Evolutionary conservation across 2,888 invertebrate species (phyloP), one percentile per base, ranked within the genome.

Genomic region (Hirtodrosophila duncani): DNA sequence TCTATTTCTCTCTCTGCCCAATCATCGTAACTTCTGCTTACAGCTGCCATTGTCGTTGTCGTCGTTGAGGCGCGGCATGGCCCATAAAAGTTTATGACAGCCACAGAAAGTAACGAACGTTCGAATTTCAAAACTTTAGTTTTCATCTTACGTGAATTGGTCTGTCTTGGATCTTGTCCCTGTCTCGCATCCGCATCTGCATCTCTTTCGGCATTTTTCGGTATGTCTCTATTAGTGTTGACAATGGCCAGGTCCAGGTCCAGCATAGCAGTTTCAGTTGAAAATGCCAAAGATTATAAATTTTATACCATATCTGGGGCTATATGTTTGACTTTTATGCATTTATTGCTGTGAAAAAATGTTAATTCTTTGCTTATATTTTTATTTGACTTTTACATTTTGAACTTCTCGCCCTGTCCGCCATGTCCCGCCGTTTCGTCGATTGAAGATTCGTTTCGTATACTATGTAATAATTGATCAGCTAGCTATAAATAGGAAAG

Each of bases 291-390:
- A 77, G 70, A 74, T 74, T 69, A 78, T 74, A 74, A 77, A 74
- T 71, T 72, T 62, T 65, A 65, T 69, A 11, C 33, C 26, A 65
- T 53, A 68, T 78, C 51, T 38, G 31, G 58, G 44, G 27, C 31
- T 44, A 51, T 56, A 44, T 79, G 29, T 64, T 45, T 49, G 55
- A 67, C 30, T 71, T 77, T 82, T 80, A 78, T 78, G 69, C 56
- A 62, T 78, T 82, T 82, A 78, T 78, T 69, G 63, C 82, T 82
- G 78, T 78, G 81, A 82, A 78, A 75, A 80, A 65, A 67, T 79
- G 64, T 75, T 81, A 67, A 79, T 75, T 79, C 81, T 67, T 55
- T 56, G 39, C 61, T 64, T 81, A 81, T 74, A 57, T 49, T 57
- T 72, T 72, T 80, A 66, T 78, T 78, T 51, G 61, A 61, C 71